A percentile compares a stretch with the other conserved stretches of the same genome.
Conservation (phyloP, 2,113 vertebrate genomes). For the Ptilorrhoa leucosticta region DNA sequence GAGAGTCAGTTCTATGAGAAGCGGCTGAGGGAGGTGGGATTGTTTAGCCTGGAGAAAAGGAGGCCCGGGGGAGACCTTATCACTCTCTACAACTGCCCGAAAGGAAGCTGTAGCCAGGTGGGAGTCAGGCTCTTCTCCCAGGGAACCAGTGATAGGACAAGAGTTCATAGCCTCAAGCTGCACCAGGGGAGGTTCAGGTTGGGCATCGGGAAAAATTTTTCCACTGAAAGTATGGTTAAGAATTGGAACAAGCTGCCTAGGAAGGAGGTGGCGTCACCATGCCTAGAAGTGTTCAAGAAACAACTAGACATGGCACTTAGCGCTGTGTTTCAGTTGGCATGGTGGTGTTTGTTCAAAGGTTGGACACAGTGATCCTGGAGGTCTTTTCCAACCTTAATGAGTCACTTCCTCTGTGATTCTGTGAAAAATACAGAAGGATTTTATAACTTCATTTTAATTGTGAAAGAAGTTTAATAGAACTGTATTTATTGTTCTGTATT, state of each 20-base stretch:
- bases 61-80: too few species aligned
- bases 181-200: neutral
- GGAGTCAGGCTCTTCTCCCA: neutral
- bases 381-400: neutral
- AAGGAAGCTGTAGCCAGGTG: neutral
- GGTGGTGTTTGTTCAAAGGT: neutral
- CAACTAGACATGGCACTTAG: neutral
- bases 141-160: neutral
- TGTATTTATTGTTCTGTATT: neutral
- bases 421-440: neutral
- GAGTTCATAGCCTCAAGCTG: neutral
- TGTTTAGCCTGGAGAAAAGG: neutral
- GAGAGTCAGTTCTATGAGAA: neutral
- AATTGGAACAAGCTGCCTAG: neutral
- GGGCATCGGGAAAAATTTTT: neutral
- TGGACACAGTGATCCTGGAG: neutral
- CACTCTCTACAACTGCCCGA: fast-evolving
- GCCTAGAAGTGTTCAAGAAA: neutral
- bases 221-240: neutral
- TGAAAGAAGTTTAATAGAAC: neutral
- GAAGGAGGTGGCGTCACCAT: neutral
- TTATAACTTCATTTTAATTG: neutral
- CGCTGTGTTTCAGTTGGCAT: neutral
- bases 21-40: neutral
- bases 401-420: neutral